Evolutionary conservation across 2,113 vertebrate genomes (phyloP).

Genomic region (Melanotaenia duboulayi): DNA sequence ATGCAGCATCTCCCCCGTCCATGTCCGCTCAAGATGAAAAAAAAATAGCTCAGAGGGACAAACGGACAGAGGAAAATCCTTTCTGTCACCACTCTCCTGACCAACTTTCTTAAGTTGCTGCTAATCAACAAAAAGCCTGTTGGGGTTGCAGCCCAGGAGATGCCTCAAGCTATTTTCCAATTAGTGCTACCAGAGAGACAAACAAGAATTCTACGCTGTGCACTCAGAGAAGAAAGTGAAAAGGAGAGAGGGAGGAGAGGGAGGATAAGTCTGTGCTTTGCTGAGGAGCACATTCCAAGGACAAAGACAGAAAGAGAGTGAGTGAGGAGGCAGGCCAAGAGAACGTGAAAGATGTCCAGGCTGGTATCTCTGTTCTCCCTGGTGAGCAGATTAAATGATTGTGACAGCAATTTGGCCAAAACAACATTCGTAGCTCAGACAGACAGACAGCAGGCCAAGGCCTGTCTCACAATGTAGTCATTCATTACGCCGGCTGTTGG

Average conservation of each 20-base stretch:
- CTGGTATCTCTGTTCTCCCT: constrained; percentile 51
- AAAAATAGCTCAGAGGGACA: constrained; percentile 9
- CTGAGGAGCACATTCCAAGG: constrained; percentile 50
- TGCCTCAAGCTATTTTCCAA: constrained; percentile 82
- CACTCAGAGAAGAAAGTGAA: constrained; percentile 39
- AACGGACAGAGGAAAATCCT: not conserved
- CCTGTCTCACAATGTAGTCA: constrained; percentile 50
- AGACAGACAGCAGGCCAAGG: constrained; percentile 60
- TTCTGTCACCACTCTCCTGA: constrained; percentile 49
- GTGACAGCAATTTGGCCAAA: constrained; percentile 81
- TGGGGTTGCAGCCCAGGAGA: constrained; percentile 75
- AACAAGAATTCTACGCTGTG: constrained; percentile 74
- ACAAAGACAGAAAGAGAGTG: constrained; percentile 12
- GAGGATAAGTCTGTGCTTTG: constrained; percentile 34
- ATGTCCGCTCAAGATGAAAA: constrained; percentile 6
- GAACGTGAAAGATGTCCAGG: constrained; percentile 44
- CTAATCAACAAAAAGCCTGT: constrained; percentile 81
- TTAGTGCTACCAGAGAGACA: constrained; percentile 83
- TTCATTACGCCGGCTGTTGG: constrained; percentile 62
- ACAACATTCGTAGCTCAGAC: constrained; percentile 70
- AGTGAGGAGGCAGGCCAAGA: constrained; percentile 1
- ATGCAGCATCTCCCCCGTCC: not conserved
- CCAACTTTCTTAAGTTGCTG: constrained; percentile 78
- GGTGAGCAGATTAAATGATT: constrained; percentile 78
- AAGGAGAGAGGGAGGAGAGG: constrained; percentile 9